Percentiles rank a stretch among this genome's conserved stretches.
phyloP scores from a whole-genome alignment of 2,797 vertebrate genomes.

The Catamblyrhynchus diadema region DNA sequence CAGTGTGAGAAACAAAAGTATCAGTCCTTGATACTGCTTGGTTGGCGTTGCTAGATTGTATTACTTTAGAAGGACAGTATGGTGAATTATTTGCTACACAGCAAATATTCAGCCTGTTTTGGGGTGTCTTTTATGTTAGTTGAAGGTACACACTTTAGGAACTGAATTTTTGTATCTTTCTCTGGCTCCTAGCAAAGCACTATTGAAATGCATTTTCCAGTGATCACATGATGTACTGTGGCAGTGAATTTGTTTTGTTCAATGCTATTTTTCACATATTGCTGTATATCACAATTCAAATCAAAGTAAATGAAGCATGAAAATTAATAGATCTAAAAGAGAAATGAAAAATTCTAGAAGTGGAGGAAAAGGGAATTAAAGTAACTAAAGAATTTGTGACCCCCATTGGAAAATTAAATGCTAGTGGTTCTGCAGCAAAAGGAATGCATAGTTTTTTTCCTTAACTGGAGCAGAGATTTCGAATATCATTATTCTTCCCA shows the following conservation, averaged over 20 bases:
- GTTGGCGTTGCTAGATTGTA: not conserved
- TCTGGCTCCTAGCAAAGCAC: not conserved
- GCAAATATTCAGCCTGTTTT: not conserved
- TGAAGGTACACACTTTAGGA: not conserved
- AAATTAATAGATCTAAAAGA: not conserved
- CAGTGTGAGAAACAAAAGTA: not conserved
- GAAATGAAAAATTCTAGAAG: not conserved
- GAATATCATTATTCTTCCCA: not conserved
- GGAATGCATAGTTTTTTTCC: not conserved
- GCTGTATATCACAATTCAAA: not conserved
- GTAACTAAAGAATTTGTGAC: not conserved
- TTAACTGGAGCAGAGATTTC: not conserved
- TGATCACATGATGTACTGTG: not conserved
- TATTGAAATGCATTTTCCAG: not conserved
- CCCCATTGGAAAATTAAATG: not conserved
- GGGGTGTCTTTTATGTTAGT: not conserved
- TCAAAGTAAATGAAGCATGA: not conserved
- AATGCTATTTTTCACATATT: not conserved
- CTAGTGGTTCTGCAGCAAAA: not conserved
- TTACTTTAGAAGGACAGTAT: not conserved
- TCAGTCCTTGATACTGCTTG: not conserved
- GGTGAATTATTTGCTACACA: not conserved
- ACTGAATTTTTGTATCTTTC: not conserved
- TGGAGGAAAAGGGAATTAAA: not conserved
- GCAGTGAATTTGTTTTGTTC: not conserved